These are phyloP conservation scores for Ectobius pallidus DNA, from an alignment of 2,888 invertebrate genomes.

Conservation along the genomic window DNA sequence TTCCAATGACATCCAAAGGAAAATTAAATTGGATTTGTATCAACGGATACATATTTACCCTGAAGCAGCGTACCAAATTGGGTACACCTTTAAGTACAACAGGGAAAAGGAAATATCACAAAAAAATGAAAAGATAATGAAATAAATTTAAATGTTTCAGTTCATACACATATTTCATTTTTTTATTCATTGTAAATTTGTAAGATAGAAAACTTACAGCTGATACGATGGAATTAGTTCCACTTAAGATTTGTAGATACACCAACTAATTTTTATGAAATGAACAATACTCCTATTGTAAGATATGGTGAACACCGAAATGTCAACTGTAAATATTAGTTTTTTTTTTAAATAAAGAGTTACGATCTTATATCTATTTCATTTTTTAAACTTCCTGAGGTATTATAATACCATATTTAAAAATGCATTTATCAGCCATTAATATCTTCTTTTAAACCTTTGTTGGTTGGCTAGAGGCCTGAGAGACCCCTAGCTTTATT, in stretches of 20 bases:
- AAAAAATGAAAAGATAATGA: not conserved
- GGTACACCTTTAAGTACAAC: not conserved
- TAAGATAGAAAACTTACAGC: not conserved
- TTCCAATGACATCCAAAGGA: not conserved
- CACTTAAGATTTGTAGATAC: not conserved
- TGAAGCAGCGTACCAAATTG: not conserved
- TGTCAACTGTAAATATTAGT: constrained; percentile 11
- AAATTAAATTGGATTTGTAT: not conserved
- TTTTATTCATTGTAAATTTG: not conserved
- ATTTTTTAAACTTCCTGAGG: too few species aligned
- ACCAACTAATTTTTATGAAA: not conserved
- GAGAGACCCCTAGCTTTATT: too few species aligned
- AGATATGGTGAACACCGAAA: not conserved
- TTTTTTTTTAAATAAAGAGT: too few species aligned
- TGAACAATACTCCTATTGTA: not conserved
- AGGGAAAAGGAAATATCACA: not conserved
- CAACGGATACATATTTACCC: not conserved
- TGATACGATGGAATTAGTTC: not conserved
- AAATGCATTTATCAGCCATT: too few species aligned
- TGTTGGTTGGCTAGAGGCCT: too few species aligned
- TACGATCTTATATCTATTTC: too few species aligned
- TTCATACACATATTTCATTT: not conserved
- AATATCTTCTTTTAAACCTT: too few species aligned
- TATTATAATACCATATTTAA: too few species aligned
- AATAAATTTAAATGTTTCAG: not conserved